Base-by-base conservation (phyloP, 2,113 vertebrate species). In the Mastomys natalensis region DNA sequence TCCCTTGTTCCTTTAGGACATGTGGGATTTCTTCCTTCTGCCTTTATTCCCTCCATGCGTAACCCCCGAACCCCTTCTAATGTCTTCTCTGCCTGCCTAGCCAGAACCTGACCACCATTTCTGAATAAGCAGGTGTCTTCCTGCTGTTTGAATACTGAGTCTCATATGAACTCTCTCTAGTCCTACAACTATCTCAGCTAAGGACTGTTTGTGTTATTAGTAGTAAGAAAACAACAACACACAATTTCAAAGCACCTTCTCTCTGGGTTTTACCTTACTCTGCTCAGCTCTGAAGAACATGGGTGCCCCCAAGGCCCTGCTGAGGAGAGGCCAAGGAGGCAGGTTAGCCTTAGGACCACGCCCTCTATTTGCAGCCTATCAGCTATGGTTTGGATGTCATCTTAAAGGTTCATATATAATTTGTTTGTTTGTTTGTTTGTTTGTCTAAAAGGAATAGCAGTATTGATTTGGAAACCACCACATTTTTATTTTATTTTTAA, bases 381-480 rank as follows among this genome's bases (percentile, higher is more conserved):
- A 10, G n/a, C 17, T 66, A 3, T 89, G 31, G 64, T 48, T n/a
- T 53, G 51, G 40, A 64, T 85, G 90, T 81, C 77, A 84, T 60
- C 88, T 89, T 64, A 48, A 73, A 87, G 22, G 70, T 94, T 90
- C 91, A 87, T 31, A 37, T 31, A 24, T 51, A 51, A 51, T 74
- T 53, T 80, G 22, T 73, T 78, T 84, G 26, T 64, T 60, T 95
- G 84, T n/a, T n/a, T 77, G 12, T 68, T 87, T 84, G 26, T 64
- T 60, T 95, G 84, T 93, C 87, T 66, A 51, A 72, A 95, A 90
- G 87, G 87, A 34, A 92, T 60, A 74, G 48, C 16, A 31, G 17
- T 96, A 62, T 93, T 77, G 90, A 96, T 90, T 90, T 92, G 66
- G 91, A 96, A 97, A 86, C 12, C 51, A 82, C 7, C 37, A 34